Conservation (phyloP, 2,797 vertebrate genomes). For the Bovichtus variegatus region DNA sequence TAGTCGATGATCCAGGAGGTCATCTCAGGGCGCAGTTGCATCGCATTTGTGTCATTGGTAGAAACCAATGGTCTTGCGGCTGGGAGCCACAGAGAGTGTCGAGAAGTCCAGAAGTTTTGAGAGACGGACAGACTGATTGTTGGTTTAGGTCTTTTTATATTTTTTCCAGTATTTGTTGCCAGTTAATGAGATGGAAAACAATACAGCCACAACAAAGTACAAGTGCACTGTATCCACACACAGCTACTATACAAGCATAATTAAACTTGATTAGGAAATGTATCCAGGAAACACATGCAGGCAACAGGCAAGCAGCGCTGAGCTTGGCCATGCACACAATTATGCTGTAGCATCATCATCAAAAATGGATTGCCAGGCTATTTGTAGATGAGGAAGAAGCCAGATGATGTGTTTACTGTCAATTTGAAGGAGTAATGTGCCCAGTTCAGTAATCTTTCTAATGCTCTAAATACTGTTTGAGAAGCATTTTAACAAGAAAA, state of each 20-base stretch:
- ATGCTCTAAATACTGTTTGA: not conserved
- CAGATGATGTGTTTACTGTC: constrained; percentile 26
- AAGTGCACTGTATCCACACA: not conserved
- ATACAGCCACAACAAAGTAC: not conserved
- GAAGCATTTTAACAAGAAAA: constrained; percentile 3
- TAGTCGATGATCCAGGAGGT: too few relatives aligned
- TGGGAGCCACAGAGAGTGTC: too few relatives aligned
- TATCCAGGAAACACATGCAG: constrained; percentile 11
- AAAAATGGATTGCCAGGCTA: constrained; percentile 19
- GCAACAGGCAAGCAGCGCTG: not conserved
- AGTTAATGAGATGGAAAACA: not conserved
- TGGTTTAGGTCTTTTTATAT: too few relatives aligned
- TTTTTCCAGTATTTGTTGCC: not conserved
- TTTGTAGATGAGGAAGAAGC: constrained; percentile 9
- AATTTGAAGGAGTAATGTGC: constrained; percentile 11
- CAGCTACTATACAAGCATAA: not conserved
- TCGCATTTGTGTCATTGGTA: too few relatives aligned
- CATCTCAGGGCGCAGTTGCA: too few relatives aligned
- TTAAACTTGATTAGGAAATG: not conserved
- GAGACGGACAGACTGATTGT: too few relatives aligned
- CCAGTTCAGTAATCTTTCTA: not conserved
- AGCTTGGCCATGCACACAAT: too few relatives aligned
- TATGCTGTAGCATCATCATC: not conserved
- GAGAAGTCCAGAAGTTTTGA: too few relatives aligned
- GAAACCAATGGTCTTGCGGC: too few relatives aligned